A percentile compares a stretch with the other conserved stretches of the same genome.
These are phyloP conservation scores for Eupleurogrammus muticus DNA, from an alignment of 2,797 vertebrate genomes.

Conservation along the genomic window DNA sequence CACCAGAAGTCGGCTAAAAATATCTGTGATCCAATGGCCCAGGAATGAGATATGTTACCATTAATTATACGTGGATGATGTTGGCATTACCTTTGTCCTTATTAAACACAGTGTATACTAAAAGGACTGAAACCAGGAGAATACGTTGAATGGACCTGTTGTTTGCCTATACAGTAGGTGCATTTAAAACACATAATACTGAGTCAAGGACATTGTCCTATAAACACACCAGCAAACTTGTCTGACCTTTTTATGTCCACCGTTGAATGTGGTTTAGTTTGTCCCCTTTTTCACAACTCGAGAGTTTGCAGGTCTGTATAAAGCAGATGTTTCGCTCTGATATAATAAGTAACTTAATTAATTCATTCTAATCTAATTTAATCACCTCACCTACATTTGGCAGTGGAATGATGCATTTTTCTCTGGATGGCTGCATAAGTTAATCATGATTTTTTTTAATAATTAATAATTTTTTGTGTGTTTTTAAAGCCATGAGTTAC, in stretches of 20 bases:
- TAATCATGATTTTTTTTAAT: background rate
- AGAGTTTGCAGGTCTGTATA: background rate
- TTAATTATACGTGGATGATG: slow-evolving; percentile 14
- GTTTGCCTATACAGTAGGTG: background rate
- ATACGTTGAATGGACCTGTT: background rate
- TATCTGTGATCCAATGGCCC: slow-evolving; percentile 14
- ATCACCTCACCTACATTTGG: too few species aligned
- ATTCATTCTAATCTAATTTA: too few species aligned
- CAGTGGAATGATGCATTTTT: background rate
- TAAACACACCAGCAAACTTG: background rate
- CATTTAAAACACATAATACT: background rate
- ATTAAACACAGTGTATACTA: background rate
- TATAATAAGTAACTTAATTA: background rate
- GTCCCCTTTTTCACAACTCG: too few species aligned
- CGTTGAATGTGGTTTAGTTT: too few species aligned
- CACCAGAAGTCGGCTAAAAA: slow-evolving; percentile 19
- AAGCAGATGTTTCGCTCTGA: background rate
- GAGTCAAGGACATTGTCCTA: background rate
- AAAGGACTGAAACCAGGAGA: background rate
- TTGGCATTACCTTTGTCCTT: background rate
- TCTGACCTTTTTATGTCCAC: too few species aligned
- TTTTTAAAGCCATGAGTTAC: slow-evolving; percentile 89
- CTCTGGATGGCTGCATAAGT: background rate
- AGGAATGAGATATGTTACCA: slow-evolving; percentile 7
- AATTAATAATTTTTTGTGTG: slow-evolving; percentile 13